Conservation (phyloP, 2,888 invertebrate species). For the Leucania comma region DNA sequence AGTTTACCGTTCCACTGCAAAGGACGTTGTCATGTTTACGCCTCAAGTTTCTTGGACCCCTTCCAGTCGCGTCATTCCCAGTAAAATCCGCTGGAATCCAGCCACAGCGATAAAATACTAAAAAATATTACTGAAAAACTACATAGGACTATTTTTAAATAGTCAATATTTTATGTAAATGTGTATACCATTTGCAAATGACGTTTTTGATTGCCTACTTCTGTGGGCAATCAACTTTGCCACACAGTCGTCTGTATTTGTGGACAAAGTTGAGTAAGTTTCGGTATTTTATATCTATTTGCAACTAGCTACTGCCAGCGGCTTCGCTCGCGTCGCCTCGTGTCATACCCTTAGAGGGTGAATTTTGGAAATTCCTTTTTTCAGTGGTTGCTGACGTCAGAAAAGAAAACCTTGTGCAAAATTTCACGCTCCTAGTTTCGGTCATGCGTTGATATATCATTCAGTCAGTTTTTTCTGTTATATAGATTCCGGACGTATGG, state of each 20-base stretch:
- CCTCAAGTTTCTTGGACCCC: constrained; percentile 82
- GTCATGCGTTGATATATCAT: too few species aligned
- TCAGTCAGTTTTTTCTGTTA: too few species aligned
- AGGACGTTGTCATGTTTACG: constrained; percentile 80
- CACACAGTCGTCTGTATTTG: constrained; percentile 1
- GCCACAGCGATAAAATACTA: constrained; percentile 73
- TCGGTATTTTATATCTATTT: constrained; percentile 10
- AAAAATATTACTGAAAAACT: constrained; percentile 67
- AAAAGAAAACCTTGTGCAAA: too few species aligned
- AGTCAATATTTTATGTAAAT: constrained; percentile 37
- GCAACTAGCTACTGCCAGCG: background rate
- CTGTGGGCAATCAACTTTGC: background rate
- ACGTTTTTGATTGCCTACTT: constrained; percentile 12
- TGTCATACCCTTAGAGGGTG: too few species aligned
- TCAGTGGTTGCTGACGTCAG: too few species aligned
- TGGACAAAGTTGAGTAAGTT: constrained; percentile 7
- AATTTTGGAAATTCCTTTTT: too few species aligned
- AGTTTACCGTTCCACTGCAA: constrained; percentile 74
- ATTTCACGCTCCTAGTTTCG: too few species aligned
- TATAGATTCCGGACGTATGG: background rate
- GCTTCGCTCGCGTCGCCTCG: too few species aligned
- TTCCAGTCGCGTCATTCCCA: constrained; percentile 76
- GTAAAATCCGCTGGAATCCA: constrained; percentile 76
- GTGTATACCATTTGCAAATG: constrained; percentile 20
- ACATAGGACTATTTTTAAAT: constrained; percentile 41